Conservation (phyloP, 2,113 vertebrate species). For the Gymnobelideus leadbeateri region DNA sequence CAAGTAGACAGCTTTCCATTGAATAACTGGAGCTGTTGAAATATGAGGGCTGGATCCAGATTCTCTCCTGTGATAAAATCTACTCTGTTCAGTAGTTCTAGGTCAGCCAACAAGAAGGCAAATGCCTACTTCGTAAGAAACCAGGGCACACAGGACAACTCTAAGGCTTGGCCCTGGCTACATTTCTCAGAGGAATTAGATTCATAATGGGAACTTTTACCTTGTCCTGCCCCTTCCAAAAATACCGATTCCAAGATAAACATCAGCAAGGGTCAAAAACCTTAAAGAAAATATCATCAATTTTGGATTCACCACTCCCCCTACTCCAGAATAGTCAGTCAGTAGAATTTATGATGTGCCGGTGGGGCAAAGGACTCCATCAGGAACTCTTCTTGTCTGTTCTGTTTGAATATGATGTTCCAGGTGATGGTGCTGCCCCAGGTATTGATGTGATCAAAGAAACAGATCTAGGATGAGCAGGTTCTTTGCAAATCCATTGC, state of each 20-base stretch:
- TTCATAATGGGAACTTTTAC: not conserved
- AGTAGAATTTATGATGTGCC: not conserved
- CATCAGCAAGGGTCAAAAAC: conserved; percentile 12
- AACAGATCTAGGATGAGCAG: not conserved
- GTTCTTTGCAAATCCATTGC: not conserved
- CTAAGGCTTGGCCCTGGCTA: not conserved
- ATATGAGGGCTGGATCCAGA: not conserved
- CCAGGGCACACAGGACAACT: not conserved
- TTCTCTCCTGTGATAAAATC: not conserved
- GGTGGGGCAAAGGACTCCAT: not conserved
- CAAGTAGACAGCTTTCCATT: conserved; percentile 62
- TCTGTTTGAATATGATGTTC: not conserved
- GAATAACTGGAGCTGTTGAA: conserved; percentile 29
- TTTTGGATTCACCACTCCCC: not conserved
- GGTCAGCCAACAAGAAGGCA: conserved; percentile 10
- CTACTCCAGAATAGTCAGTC: not conserved
- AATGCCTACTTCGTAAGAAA: conserved; percentile 22
- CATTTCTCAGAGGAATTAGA: conserved; percentile 6
- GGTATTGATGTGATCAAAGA: not conserved
- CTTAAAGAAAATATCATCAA: conserved; percentile 7
- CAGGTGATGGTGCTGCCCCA: not conserved
- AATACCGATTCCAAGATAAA: not conserved
- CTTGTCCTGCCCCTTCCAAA: not conserved
- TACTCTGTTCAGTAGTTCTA: conserved; percentile 19
- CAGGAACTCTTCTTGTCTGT: not conserved